phyloP scores from a whole-genome alignment of 2,888 invertebrate species.

The Magallana nippona region DNA sequence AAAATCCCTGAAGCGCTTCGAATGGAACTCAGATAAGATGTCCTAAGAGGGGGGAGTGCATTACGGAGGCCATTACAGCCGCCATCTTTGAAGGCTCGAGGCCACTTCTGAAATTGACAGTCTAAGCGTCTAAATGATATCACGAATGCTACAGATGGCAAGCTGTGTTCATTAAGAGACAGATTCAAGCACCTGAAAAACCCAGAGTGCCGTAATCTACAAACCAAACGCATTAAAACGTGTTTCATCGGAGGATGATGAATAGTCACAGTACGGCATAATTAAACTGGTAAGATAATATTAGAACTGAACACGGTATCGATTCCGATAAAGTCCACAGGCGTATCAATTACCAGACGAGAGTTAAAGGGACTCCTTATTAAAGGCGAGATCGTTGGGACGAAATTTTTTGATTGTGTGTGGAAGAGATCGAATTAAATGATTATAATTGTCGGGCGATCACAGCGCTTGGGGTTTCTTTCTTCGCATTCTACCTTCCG shows the following conservation, averaged over 20 bases:
- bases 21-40: neutral
- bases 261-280: neutral
- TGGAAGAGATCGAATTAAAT: neutral
- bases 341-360: neutral
- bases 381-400: neutral
- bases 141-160: neutral
- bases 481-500: neutral
- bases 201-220: constrained; percentile 12
- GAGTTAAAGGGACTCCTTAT: neutral
- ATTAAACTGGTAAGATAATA: constrained; percentile 10
- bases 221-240: constrained; percentile 18
- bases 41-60: neutral
- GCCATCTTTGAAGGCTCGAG: neutral
- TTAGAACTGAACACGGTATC: constrained; percentile 17
- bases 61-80: constrained; percentile 10
- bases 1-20: neutral
- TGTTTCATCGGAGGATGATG: constrained; percentile 5
- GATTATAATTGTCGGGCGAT: neutral
- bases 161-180: neutral
- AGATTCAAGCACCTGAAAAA: constrained; percentile 26
- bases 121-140: constrained; percentile 4
- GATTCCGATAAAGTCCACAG: constrained; percentile 14
- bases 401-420: neutral
- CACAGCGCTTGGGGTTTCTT: neutral
- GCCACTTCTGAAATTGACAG: constrained; percentile 22